Percentiles rank a stretch among this genome's conserved stretches.
phyloP scores from a whole-genome alignment of 2,797 vertebrate species.

The Moxostoma hubbsi region DNA sequence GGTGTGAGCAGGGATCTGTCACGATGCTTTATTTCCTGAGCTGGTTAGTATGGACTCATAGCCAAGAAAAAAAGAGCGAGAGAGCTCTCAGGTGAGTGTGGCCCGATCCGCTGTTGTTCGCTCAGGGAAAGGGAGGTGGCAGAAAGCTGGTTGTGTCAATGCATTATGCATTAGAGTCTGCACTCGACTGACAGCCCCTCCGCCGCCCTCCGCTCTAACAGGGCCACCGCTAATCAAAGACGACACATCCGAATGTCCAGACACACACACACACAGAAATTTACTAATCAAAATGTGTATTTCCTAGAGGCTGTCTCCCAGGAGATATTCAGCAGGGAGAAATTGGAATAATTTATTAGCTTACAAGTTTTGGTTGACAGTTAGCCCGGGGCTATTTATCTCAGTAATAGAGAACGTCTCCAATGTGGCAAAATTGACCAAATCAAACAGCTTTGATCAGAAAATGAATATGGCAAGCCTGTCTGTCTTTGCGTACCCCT shows the following conservation, averaged over 20 bases:
- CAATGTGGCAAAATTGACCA: slow-evolving; percentile 99
- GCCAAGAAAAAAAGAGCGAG: slow-evolving; percentile 40
- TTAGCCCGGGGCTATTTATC: slow-evolving; percentile 99
- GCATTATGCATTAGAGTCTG: slow-evolving; percentile 97
- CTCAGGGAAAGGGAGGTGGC: slow-evolving; percentile 78
- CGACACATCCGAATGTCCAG: slow-evolving; percentile 98
- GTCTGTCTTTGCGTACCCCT: slow-evolving; percentile 90
- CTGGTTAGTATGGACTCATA: slow-evolving; percentile 14
- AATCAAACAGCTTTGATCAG: slow-evolving; percentile 99
- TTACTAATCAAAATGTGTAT: slow-evolving; percentile 99
- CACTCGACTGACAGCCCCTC: slow-evolving; percentile 91
- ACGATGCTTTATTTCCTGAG: slow-evolving; percentile 42
- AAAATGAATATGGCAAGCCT: slow-evolving; percentile 99
- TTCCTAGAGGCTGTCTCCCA: slow-evolving; percentile 97
- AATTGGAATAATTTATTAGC: slow-evolving; percentile 99
- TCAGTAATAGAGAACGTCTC: slow-evolving; percentile 99
- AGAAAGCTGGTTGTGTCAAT: slow-evolving; percentile 90
- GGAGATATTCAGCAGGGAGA: slow-evolving; percentile 98
- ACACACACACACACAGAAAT: slow-evolving; percentile 91
- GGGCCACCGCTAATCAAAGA: slow-evolving; percentile 94
- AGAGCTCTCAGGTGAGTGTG: slow-evolving; percentile 65
- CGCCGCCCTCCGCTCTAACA: slow-evolving; percentile 89
- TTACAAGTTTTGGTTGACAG: slow-evolving; percentile 99
- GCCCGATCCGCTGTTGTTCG: slow-evolving; percentile 50
- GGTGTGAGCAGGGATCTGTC: slow-evolving; percentile 51